phyloP scores from a whole-genome alignment of 2,797 vertebrate genomes.

The Lateolabrax maculatus region DNA sequence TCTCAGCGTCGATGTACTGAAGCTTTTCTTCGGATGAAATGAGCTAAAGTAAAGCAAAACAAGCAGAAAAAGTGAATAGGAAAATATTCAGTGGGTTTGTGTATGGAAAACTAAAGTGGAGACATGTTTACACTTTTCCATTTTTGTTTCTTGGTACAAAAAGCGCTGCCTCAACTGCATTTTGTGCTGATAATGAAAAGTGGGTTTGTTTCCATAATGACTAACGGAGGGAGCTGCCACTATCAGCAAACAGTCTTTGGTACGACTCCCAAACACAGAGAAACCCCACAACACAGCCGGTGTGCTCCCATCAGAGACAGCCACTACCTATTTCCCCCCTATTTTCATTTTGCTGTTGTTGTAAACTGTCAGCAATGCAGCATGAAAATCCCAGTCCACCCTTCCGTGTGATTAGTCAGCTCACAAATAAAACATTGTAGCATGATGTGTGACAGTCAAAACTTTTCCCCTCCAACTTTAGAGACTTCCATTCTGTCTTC shows the following conservation, averaged over 20 bases:
- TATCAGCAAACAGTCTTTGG: conserved; percentile 44
- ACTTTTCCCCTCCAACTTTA: conserved; percentile 14
- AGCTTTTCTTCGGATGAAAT: neutral
- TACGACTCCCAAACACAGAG: conserved; percentile 21
- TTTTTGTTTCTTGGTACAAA: conserved; percentile 21
- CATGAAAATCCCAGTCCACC: conserved; percentile 10
- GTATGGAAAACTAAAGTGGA: conserved; percentile 46
- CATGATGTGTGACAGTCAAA: neutral
- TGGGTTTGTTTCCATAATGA: conserved; percentile 57
- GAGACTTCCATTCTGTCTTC: conserved; percentile 8
- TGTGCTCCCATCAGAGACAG: conserved; percentile 28
- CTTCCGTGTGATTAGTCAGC: conserved; percentile 42
- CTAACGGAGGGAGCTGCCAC: conserved; percentile 37
- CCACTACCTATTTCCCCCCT: neutral
- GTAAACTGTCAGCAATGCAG: conserved; percentile 38
- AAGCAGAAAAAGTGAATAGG: conserved; percentile 10
- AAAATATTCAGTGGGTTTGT: conserved; percentile 19
- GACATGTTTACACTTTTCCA: conserved; percentile 31
- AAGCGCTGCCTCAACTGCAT: conserved; percentile 53
- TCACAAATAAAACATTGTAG: conserved; percentile 25
- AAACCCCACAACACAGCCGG: conserved; percentile 1
- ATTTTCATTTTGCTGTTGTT: conserved; percentile 45
- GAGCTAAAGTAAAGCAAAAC: neutral
- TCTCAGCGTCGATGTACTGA: neutral
- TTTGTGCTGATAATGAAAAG: conserved; percentile 69